These are phyloP conservation scores for Cantharis rufa DNA, from an alignment of 2,888 invertebrate genomes.

Conservation along the genomic window DNA sequence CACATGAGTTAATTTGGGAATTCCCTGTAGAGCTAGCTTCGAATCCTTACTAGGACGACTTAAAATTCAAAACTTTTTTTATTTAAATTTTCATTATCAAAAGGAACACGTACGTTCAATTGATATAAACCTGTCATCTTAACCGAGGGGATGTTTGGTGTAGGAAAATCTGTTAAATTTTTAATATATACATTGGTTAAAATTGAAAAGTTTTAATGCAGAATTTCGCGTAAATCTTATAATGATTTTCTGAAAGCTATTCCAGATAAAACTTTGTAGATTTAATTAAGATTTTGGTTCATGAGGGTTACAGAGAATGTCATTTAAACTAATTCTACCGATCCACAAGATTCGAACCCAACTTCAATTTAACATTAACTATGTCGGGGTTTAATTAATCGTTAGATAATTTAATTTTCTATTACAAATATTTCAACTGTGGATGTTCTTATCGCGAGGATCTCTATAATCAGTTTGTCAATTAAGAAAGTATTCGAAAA, in stretches of 20 bases:
- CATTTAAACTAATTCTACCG: neutral
- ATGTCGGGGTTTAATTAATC: neutral
- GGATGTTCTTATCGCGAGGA: neutral
- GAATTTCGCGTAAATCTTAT: neutral
- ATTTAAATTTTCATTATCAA: neutral
- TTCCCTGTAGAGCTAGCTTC: neutral
- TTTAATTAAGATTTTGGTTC: conserved; percentile 2
- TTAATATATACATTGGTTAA: neutral
- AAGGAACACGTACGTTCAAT: neutral
- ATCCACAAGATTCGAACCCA: neutral
- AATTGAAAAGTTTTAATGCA: neutral
- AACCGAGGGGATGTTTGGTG: neutral
- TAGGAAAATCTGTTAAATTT: neutral
- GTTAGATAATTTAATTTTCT: neutral
- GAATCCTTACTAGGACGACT: too few species aligned
- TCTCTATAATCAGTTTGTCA: neutral
- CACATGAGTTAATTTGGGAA: neutral
- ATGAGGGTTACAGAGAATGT: neutral
- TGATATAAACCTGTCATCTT: neutral
- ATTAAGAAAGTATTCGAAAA: neutral
- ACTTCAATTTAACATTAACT: neutral
- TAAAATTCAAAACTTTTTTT: neutral
- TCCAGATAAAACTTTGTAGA: conserved; percentile 1
- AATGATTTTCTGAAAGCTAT: neutral
- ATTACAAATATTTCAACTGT: neutral